phyloP scores from a whole-genome alignment of 2,888 invertebrate genomes.

The Hybos culiciformis region DNA sequence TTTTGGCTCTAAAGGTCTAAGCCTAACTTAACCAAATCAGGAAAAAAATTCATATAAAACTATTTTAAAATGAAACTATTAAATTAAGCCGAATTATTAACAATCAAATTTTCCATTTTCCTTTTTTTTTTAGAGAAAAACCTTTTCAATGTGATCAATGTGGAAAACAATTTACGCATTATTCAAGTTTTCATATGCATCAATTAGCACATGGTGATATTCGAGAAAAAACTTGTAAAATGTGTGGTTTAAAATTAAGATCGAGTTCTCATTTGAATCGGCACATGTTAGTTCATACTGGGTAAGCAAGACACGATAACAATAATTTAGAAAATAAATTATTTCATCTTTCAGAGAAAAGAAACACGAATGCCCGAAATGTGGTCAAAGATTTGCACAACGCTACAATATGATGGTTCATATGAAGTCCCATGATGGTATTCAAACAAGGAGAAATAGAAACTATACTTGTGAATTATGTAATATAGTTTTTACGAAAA shows the following conservation, averaged over 20 bases:
- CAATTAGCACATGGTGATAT: conserved; percentile 28
- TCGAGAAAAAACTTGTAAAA: conserved; percentile 22
- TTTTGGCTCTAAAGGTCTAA: no score
- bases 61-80: no score
- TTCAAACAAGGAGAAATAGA: conserved; percentile 2
- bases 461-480: not conserved
- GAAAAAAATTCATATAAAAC: no score
- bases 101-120: not conserved
- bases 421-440: conserved; percentile 7
- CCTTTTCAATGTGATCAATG: conserved; percentile 36
- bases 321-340: no score
- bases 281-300: conserved; percentile 37
- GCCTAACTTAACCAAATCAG: no score
- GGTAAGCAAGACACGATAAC: no score
- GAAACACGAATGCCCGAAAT: conserved; percentile 14
- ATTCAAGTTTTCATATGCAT: conserved; percentile 36
- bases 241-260: conserved; percentile 34
- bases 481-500: not conserved
- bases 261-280: conserved; percentile 38
- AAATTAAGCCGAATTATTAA: no score
- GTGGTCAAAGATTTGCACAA: conserved; percentile 14
- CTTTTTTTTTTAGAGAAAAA: conserved; percentile 18
- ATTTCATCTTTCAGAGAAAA: no score
- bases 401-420: conserved; percentile 13
- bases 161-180: conserved; percentile 35